These are phyloP conservation scores for Nematostella vectensis DNA, from an alignment of 92 coral and sea anemone species.

Conservation along the genomic window DNA sequence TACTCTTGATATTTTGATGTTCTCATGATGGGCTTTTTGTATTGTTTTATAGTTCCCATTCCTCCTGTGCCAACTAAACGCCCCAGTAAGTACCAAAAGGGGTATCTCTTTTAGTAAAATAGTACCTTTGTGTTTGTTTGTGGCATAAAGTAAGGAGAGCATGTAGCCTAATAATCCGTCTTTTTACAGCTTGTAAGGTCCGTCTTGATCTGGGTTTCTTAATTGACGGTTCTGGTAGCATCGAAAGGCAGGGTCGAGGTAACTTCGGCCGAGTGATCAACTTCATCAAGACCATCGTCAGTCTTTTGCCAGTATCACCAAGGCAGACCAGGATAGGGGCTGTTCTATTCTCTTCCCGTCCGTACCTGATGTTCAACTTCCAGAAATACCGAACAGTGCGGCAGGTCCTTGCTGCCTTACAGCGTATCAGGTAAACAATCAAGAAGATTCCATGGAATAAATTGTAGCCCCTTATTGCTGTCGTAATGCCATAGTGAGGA, in stretches of 20 bases:
- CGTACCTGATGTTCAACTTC: slow-evolving; percentile 33
- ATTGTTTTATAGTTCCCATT: too few relatives aligned
- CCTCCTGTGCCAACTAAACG: too few relatives aligned
- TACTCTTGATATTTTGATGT: too few relatives aligned
- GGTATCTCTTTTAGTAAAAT: too few relatives aligned
- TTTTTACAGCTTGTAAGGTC: slow-evolving; percentile 37
- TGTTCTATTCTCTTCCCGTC: slow-evolving; percentile 33
- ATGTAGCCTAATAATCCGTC: too few relatives aligned
- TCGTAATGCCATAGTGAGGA: too few relatives aligned
- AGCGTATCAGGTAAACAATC: slow-evolving; percentile 25
- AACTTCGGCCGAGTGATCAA: slow-evolving; percentile 25
- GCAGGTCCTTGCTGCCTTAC: slow-evolving; percentile 30
- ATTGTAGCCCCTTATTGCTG: too few relatives aligned
- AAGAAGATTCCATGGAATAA: too few relatives aligned
- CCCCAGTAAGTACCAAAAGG: too few relatives aligned
- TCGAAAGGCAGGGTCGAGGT: slow-evolving; percentile 34
- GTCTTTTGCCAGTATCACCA: slow-evolving; percentile 32
- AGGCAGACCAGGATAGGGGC: slow-evolving; percentile 45
- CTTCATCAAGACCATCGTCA: slow-evolving; percentile 48
- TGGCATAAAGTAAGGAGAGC: too few relatives aligned
- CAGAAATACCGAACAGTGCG: slow-evolving; percentile 20
- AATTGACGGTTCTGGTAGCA: slow-evolving; percentile 34
- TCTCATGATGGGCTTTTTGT: too few relatives aligned
- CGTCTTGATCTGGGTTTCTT: slow-evolving; percentile 56
- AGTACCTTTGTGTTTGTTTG: too few relatives aligned